phyloP scores from a whole-genome alignment of 37 sponge, comb jelly and placozoan genomes.

The Cliona cf. orientalis region DNA sequence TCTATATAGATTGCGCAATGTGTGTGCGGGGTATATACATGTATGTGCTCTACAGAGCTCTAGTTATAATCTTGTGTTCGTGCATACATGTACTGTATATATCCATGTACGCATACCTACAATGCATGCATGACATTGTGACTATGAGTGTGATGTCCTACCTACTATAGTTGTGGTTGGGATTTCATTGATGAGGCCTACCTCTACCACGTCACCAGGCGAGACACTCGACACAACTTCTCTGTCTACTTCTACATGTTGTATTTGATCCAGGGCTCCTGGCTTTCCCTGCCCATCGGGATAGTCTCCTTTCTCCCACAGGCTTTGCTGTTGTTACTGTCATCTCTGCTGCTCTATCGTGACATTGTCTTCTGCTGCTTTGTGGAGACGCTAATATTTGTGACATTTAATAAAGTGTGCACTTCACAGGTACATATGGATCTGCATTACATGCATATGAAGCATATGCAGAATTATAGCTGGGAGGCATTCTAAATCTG shows the following conservation, averaged over 20 bases:
- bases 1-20: no score
- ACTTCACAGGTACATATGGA: constrained; percentile 96
- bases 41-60: no score
- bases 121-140: no score
- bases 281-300: constrained; percentile 53
- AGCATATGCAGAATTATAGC: background rate
- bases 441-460: background rate
- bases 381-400: constrained; percentile 93
- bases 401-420: constrained; percentile 98
- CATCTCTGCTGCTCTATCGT: constrained; percentile 53
- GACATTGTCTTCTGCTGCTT: constrained; percentile 82
- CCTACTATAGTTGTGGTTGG: constrained; percentile 78
- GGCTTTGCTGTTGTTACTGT: constrained; percentile 55
- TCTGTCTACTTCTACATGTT: constrained; percentile 97
- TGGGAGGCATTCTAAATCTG: background rate
- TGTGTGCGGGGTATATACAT: no score
- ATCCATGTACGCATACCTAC: background rate
- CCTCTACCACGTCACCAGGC: constrained; percentile 89
- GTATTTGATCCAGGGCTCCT: constrained; percentile 73
- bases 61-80: background rate
- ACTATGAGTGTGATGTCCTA: no score
- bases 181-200: constrained; percentile 91
- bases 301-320: constrained; percentile 90
- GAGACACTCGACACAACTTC: constrained; percentile 97
- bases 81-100: no score